These are phyloP conservation scores for Polypedilum pembai DNA, from an alignment of 1,140 invertebrate species.

Conservation along the genomic window DNA sequence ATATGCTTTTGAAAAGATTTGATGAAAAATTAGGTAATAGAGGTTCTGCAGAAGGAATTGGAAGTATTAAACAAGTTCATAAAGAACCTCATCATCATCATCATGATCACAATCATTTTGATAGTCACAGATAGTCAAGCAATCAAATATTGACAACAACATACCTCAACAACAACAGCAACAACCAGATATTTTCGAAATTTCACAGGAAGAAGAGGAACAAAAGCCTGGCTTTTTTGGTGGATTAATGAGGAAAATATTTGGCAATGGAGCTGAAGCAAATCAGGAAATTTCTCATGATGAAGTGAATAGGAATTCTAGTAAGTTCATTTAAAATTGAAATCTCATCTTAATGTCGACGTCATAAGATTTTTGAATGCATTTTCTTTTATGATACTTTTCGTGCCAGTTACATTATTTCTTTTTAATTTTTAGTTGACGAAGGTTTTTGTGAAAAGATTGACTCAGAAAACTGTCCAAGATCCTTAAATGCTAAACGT, in stretches of 20 bases:
- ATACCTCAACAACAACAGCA: neutral
- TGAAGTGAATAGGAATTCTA: neutral
- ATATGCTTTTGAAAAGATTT: neutral
- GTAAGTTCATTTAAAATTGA: neutral
- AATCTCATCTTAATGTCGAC: neutral
- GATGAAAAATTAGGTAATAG: neutral
- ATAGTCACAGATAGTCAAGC: neutral
- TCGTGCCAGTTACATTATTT: neutral
- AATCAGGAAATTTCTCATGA: too few species aligned
- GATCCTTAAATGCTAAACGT: slow-evolving; percentile 8
- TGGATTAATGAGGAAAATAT: neutral
- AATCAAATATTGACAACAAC: too few species aligned
- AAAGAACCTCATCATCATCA: neutral
- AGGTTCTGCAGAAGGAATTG: neutral
- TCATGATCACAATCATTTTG: neutral
- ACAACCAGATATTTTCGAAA: neutral
- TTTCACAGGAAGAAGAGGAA: neutral
- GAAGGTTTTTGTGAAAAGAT: slow-evolving; percentile 24
- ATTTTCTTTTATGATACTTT: neutral
- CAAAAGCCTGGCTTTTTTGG: neutral
- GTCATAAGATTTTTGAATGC: neutral
- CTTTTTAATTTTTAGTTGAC: slow-evolving; percentile 29
- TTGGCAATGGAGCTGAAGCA: neutral
- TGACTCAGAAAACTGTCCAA: slow-evolving; percentile 30
- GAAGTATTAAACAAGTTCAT: neutral